phyloP scores from a whole-genome alignment of 2,113 vertebrate genomes.

The Neofelis nebulosa region DNA sequence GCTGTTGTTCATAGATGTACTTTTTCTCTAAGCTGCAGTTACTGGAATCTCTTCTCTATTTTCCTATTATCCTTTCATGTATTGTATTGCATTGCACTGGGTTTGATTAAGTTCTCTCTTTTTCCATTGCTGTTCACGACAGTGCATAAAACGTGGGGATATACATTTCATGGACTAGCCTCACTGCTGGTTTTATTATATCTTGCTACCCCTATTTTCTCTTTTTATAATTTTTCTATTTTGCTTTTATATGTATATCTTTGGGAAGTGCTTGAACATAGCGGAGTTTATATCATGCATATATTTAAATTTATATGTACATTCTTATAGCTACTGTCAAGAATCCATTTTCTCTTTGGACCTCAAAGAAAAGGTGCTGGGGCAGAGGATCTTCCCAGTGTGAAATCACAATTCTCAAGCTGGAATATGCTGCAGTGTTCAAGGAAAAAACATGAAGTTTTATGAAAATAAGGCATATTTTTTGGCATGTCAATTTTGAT shows the following conservation, averaged over 20 bases:
- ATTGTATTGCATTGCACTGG: not conserved
- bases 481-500: not conserved
- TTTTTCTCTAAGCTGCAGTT: not conserved
- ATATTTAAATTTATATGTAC: not conserved
- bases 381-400: not conserved
- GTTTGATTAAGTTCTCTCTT: constrained; percentile 24
- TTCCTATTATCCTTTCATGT: not conserved
- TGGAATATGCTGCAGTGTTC: not conserved
- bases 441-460: not conserved
- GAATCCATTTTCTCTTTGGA: constrained; percentile 1
- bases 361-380: not conserved
- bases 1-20: not conserved
- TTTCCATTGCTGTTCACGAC: not conserved
- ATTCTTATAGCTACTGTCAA: not conserved
- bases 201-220: not conserved
- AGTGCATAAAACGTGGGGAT: not conserved
- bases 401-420: not conserved
- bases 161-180: not conserved
- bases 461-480: not conserved
- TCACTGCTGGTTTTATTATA: constrained; percentile 1
- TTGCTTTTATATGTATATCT: not conserved
- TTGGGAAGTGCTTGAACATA: not conserved
- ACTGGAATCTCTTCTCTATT: not conserved
- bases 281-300: not conserved
- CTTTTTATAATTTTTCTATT: not conserved